A percentile compares a stretch with the other conserved stretches of the same genome.
Conservation (phyloP, 1,140 invertebrate species). For the Lanistes nyassanus region DNA sequence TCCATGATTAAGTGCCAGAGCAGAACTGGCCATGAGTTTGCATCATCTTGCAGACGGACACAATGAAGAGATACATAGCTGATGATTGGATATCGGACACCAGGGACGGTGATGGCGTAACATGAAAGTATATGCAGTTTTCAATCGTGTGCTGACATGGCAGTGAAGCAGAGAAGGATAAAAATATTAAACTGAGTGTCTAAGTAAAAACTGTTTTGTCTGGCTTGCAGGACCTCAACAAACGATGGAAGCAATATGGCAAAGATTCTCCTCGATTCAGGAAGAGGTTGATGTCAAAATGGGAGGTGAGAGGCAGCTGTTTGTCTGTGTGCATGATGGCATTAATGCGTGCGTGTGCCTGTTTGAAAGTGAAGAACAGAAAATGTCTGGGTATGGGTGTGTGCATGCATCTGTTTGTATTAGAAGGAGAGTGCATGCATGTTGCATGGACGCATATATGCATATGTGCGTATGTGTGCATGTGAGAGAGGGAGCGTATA, state of each 20-base stretch:
- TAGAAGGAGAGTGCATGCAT: too few species aligned
- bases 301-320: background rate
- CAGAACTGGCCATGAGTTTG: too few species aligned
- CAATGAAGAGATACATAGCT: too few species aligned
- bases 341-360: background rate
- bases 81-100: background rate
- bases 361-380: background rate
- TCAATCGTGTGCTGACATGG: background rate
- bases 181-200: background rate
- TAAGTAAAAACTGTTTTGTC: background rate
- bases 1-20: too few species aligned
- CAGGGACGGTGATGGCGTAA: too few species aligned
- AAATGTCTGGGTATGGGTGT: too few species aligned
- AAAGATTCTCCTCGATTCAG: slow-evolving; percentile 53
- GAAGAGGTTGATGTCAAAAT: slow-evolving; percentile 36
- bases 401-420: too few species aligned
- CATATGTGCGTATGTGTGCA: background rate
- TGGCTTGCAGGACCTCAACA: slow-evolving; percentile 51
- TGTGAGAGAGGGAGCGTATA: background rate
- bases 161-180: too few species aligned
- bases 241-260: slow-evolving; percentile 55
- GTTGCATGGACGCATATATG: too few species aligned
- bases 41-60: too few species aligned
- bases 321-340: background rate
- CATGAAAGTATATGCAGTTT: slow-evolving; percentile 9